phyloP scores from a whole-genome alignment of 2,797 vertebrate species.

The Channa striata region DNA sequence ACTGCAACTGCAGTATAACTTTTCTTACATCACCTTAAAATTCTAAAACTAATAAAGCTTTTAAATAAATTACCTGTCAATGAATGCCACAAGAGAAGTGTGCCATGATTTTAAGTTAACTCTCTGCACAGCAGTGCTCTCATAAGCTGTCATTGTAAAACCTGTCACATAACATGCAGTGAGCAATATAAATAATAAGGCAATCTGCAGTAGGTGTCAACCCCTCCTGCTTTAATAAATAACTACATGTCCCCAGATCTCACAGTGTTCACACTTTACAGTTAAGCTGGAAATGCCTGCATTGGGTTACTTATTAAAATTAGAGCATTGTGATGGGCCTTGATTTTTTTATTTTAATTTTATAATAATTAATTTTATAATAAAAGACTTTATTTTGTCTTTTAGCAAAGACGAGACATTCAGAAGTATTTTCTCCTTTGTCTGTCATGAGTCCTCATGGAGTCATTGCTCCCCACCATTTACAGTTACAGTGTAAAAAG shows the following conservation, averaged over 20 bases:
- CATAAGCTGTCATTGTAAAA: conserved; percentile 73
- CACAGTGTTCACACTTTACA: conserved; percentile 33
- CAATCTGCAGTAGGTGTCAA: conserved; percentile 78
- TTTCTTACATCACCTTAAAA: conserved; percentile 11
- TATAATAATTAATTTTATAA: no score
- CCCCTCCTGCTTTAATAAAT: conserved; percentile 73
- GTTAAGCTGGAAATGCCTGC: conserved; percentile 52
- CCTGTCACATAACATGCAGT: conserved; percentile 65
- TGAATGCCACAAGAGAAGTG: conserved; percentile 12
- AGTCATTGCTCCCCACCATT: conserved; percentile 13
- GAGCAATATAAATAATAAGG: conserved; percentile 82
- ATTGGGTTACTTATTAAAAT: no score
- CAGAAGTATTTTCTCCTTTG: conserved; percentile 18
- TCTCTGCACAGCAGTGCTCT: conserved; percentile 43
- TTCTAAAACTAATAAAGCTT: conserved; percentile 7
- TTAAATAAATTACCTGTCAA: conserved; percentile 43
- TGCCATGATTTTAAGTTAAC: conserved; percentile 54
- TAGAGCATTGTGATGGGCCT: no score
- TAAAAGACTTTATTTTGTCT: conserved; percentile 32
- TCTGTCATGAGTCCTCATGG: conserved; percentile 11
- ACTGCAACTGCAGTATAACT: not conserved
- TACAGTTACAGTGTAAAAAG: conserved; percentile 12
- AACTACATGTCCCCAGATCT: conserved; percentile 59
- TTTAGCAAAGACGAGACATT: conserved; percentile 24
- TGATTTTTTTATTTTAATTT: no score